Evolutionary conservation across 2,888 invertebrate species (phyloP).

Genomic region (Acheta domesticus): DNA sequence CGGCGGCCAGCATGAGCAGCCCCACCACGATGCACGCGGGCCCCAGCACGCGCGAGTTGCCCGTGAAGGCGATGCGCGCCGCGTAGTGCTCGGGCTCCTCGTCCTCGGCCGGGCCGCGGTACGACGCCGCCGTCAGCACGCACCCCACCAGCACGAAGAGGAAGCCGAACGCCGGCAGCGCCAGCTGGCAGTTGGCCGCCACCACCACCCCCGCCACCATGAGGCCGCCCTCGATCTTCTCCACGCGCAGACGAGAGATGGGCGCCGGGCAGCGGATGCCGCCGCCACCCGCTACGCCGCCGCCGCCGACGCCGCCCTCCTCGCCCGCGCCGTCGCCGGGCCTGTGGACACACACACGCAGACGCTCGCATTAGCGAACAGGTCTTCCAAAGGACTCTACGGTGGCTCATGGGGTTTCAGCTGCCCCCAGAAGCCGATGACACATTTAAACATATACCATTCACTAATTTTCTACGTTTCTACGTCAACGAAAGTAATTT

Average conservation of each 20-base stretch:
- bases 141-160: slow-evolving; percentile 72
- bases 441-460: too few relatives aligned
- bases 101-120: slow-evolving; percentile 61
- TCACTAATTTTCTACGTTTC: too few relatives aligned
- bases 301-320: slow-evolving; percentile 42
- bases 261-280: slow-evolving; percentile 60
- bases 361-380: too few relatives aligned
- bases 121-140: slow-evolving; percentile 58
- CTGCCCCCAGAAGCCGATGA: too few relatives aligned
- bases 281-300: slow-evolving; percentile 35
- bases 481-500: too few relatives aligned
- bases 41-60: slow-evolving; percentile 68
- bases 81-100: slow-evolving; percentile 70
- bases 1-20: slow-evolving; percentile 65
- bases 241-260: slow-evolving; percentile 66
- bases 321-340: slow-evolving; percentile 53
- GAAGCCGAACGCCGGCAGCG: slow-evolving; percentile 72
- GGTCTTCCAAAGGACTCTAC: too few relatives aligned
- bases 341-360: slow-evolving; percentile 44
- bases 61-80: slow-evolving; percentile 68
- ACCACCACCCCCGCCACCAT: slow-evolving; percentile 74
- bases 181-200: slow-evolving; percentile 73
- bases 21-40: slow-evolving; percentile 72
- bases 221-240: slow-evolving; percentile 72
- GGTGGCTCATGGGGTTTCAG: too few relatives aligned